Base-by-base conservation (phyloP, 1,140 invertebrate genomes). In the Gyrodactylus salaris region DNA sequence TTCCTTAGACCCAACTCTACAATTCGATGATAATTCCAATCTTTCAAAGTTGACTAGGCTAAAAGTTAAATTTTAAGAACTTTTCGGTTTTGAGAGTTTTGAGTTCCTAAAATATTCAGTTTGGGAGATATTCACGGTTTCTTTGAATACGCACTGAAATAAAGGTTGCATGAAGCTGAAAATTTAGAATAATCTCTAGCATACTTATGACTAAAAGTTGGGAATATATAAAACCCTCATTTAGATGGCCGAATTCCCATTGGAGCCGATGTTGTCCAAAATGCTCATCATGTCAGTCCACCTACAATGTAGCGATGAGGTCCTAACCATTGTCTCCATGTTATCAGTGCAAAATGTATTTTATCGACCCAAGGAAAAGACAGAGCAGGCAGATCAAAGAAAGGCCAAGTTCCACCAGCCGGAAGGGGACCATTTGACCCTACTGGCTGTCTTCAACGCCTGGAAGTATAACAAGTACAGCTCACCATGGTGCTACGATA, bases 391-490 rank as follows among this genome's bases (percentile, higher is more conserved):
- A 1, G 95, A 99, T 83, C 91, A 97, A 79, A 94, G 95, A 78
- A 98, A 98, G 78, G 92, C 79, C 0, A 97, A 97, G 81, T 99
- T 99, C 78, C 96, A 98, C 83, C 94, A 98, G 80, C 83, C 89
- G 0, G 94, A 98, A 82, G 95, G 95, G 0, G 95, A 99, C 81
- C 95, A 99, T 83, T 83, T 98, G 2, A 98, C 94, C 0, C 80
- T 98, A 19, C 80, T 99, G n/a, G 89, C 93, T 0, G 93, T 99
- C 1, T 99, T 96, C 79, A 99, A 99, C 79, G 93, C 92, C 24
- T 99, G 95, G 95, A 91, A 91, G 78, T 96, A 96, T 78, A 96
- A 97, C 80, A 95, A 97, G 79, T 97, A 96, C 81, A 93, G 89
- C 0, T 94, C 91, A 79, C 89, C 91, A 0, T 99, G 94, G 95